Conservation (phyloP, 1,140 invertebrate genomes). For the Formica selysi region DNA sequence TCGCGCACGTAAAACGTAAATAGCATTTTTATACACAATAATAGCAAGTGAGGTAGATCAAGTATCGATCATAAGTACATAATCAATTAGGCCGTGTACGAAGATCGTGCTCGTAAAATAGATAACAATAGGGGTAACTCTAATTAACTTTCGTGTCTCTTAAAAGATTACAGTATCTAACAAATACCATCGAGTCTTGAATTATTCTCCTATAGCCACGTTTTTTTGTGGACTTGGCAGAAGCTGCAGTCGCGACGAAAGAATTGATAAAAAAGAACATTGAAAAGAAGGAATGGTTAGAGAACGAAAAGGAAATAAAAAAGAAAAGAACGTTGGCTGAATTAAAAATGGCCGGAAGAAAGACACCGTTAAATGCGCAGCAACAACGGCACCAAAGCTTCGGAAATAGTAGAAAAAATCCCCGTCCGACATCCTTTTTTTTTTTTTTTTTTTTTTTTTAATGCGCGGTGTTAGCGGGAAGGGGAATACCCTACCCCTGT, state of each 20-base stretch:
- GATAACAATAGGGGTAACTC: background rate
- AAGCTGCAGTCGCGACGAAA: constrained; percentile 7
- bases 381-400: constrained; percentile 54
- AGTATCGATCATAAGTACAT: background rate
- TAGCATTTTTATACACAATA: background rate
- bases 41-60: background rate
- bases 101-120: background rate
- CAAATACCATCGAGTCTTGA: constrained; percentile 1
- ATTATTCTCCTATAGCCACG: constrained; percentile 25
- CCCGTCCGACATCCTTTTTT: constrained; percentile 27
- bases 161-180: background rate
- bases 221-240: constrained; percentile 18
- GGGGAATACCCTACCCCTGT: constrained; percentile 71
- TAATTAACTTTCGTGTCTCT: background rate
- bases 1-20: background rate
- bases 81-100: background rate
- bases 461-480: constrained; percentile 45
- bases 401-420: constrained; percentile 62
- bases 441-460: constrained; percentile 30
- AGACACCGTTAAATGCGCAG: constrained; percentile 74
- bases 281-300: constrained; percentile 43
- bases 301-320: constrained; percentile 43
- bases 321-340: constrained; percentile 44
- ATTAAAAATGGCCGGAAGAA: constrained; percentile 74
- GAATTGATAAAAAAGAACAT: constrained; percentile 10